phyloP scores from a whole-genome alignment of 2,113 vertebrate genomes.

The Bettongia penicillata region DNA sequence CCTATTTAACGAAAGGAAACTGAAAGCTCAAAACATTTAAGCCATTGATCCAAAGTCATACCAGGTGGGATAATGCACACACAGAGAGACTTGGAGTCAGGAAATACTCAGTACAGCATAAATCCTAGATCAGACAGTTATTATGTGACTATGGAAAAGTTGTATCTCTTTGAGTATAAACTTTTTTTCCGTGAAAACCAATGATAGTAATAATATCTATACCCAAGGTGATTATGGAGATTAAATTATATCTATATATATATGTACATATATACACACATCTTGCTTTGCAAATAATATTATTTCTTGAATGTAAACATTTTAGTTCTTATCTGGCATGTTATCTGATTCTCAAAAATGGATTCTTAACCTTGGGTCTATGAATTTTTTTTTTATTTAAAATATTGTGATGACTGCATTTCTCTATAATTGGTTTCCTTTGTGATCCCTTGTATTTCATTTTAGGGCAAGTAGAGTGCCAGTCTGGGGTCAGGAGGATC shows the following conservation, averaged over 20 bases:
- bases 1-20: background rate
- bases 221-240: too few relatives aligned
- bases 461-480: background rate
- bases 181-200: background rate
- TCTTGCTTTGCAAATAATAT: background rate
- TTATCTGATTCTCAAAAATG: background rate
- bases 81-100: background rate
- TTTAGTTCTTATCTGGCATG: background rate
- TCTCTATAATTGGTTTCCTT: background rate
- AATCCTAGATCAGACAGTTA: background rate
- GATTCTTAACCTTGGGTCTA: background rate
- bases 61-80: background rate
- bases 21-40: background rate
- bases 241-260: too few relatives aligned
- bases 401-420: background rate
- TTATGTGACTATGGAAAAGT: background rate
- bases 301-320: background rate
- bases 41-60: background rate
- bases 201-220: background rate
- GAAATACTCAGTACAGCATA: background rate
- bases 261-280: background rate
- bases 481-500: too few relatives aligned
- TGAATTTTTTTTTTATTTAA: background rate
- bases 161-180: background rate
- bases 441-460: background rate